Evolutionary conservation across 2,888 invertebrate species (phyloP), one percentile per base, ranked within the genome.

Genomic region (Alviniconcha strummeri): DNA sequence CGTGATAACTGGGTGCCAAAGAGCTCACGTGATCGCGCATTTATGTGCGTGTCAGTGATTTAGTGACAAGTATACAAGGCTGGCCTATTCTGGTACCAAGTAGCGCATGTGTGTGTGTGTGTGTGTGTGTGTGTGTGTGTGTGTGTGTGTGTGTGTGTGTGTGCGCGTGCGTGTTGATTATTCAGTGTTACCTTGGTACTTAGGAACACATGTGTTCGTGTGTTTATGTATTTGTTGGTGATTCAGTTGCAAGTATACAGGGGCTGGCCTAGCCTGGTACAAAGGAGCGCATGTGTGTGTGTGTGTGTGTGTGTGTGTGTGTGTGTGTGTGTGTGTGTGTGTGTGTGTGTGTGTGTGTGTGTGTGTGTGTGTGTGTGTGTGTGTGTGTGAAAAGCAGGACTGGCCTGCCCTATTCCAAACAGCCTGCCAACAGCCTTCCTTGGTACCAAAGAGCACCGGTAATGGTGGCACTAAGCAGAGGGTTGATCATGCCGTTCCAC

Each of bases 101-200:
- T 71, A 8, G n/a, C 71, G 13, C 19, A 8, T n/a, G 71, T 71
- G 71, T 71, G 71, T 71, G 71, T 71, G 71, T 71, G 71, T 71
- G 71, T 71, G 71, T 71, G 71, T 71, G 71, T 71, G 71, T 71
- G 71, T 71, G 71, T 71, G 71, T 71, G 71, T 71, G 71, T 71
- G 71, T 71, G 71, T 71, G 71, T 71, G 71, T 71, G 71, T 71
- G 71, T 71, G 71, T 71, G 71, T 71, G 71, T 71, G 71, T 71
- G 71, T 71, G 71, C 15, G 71, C 15, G 71, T 71, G 71, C 19
- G 5, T 71, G 71, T n/a, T 71, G n/a, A n/a, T 71, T 71, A 19
- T 71, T n/a, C 19, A 19, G 60, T 60, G 60, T 60, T 60, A 8
- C 60, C 13, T 8, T 60, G 60, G 60, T 64, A 17, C 64, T 8